Evolutionary conservation across 1,140 invertebrate genomes (phyloP).

Genomic region (Anthonomus grandis): DNA sequence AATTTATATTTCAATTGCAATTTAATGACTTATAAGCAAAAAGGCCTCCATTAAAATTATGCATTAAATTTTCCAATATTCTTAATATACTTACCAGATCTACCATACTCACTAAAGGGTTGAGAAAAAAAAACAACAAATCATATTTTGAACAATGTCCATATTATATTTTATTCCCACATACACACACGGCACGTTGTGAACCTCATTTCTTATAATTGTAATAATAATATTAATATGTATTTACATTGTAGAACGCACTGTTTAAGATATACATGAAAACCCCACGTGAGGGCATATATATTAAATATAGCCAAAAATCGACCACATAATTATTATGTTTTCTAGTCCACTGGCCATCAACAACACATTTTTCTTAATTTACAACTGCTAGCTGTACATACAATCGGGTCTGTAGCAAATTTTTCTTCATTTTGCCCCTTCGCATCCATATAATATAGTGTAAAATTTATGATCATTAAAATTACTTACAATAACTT

Average conservation of each 20-base stretch:
- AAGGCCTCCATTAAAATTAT: too few relatives aligned
- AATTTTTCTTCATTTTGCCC: slow-evolving; percentile 34
- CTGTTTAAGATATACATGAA: slow-evolving; percentile 59
- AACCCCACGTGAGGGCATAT: slow-evolving; percentile 28
- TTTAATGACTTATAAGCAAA: too few relatives aligned
- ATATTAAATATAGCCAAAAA: slow-evolving; percentile 29
- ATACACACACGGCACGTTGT: slow-evolving; percentile 83
- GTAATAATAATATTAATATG: slow-evolving; percentile 50
- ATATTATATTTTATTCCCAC: slow-evolving; percentile 81
- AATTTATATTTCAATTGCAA: too few relatives aligned
- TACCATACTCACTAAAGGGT: too few relatives aligned
- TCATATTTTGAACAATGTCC: slow-evolving; percentile 72
- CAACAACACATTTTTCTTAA: slow-evolving; percentile 48
- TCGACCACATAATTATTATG: slow-evolving; percentile 16
- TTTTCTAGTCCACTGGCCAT: slow-evolving; percentile 32
- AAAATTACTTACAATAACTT: slow-evolving; percentile 49
- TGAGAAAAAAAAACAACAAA: slow-evolving; percentile 25
- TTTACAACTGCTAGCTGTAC: slow-evolving; percentile 53
- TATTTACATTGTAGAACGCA: slow-evolving; percentile 70
- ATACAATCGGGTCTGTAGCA: slow-evolving; percentile 32
- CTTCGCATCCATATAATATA: slow-evolving; percentile 48
- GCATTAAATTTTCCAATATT: too few relatives aligned
- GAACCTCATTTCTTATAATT: slow-evolving; percentile 70
- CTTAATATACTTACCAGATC: too few relatives aligned
- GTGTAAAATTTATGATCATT: slow-evolving; percentile 50